These are phyloP conservation scores for Formica exsecta DNA, from an alignment of 1,140 invertebrate genomes.

Conservation along the genomic window DNA sequence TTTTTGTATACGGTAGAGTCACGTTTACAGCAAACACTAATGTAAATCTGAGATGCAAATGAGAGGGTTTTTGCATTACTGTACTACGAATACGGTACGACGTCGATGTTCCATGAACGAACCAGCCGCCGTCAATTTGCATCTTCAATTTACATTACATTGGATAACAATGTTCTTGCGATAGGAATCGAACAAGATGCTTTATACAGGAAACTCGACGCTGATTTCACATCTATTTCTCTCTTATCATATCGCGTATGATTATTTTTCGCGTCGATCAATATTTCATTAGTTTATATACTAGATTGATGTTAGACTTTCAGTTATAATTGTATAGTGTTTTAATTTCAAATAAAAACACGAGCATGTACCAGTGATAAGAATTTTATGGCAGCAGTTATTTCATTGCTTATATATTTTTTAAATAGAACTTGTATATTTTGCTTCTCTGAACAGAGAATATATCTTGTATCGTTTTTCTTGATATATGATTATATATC, in stretches of 20 bases:
- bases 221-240: slow-evolving; percentile 37
- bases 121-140: slow-evolving; percentile 42
- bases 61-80: slow-evolving; percentile 40
- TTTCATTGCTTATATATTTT: neutral
- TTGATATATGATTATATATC: neutral
- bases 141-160: slow-evolving; percentile 62
- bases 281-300: neutral
- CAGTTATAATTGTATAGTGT: neutral
- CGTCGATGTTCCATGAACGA: slow-evolving; percentile 20
- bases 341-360: neutral
- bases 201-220: neutral
- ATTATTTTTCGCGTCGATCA: slow-evolving; percentile 18
- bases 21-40: slow-evolving; percentile 52
- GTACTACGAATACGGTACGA: slow-evolving; percentile 35
- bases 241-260: neutral
- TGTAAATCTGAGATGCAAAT: slow-evolving; percentile 60
- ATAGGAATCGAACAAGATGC: slow-evolving; percentile 26
- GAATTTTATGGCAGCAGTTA: neutral
- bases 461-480: neutral
- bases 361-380: neutral
- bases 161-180: slow-evolving; percentile 54
- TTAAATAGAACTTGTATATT: neutral
- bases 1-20: slow-evolving; percentile 21
- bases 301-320: neutral
- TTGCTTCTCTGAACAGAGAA: neutral